These are phyloP conservation scores for Sarcophaga bullata DNA, from an alignment of 1,140 invertebrate species.

Conservation along the genomic window DNA sequence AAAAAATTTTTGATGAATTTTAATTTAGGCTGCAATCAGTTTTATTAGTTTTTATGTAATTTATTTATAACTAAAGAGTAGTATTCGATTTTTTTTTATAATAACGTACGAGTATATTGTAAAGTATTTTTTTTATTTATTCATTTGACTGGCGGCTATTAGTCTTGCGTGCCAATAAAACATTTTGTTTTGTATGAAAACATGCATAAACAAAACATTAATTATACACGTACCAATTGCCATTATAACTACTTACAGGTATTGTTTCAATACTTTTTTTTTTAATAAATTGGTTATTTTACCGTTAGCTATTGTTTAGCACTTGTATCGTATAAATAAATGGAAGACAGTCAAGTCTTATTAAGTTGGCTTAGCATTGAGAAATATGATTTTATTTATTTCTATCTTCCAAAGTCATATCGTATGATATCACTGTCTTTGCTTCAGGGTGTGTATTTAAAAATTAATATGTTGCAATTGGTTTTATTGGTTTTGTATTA, in stretches of 20 bases:
- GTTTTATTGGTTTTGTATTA: not conserved
- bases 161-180: conserved; percentile 13
- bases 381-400: too few species aligned
- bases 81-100: not conserved
- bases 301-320: conserved; percentile 6
- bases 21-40: not conserved
- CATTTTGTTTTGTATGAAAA: not conserved
- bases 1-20: not conserved
- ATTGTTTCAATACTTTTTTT: not conserved
- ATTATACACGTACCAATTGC: not conserved
- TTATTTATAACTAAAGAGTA: not conserved
- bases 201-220: not conserved
- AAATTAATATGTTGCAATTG: not conserved
- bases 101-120: not conserved
- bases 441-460: not conserved
- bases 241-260: not conserved
- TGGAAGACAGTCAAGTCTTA: not conserved
- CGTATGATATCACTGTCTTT: too few species aligned
- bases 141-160: not conserved
- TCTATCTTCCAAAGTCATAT: too few species aligned
- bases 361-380: not conserved
- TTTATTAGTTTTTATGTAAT: not conserved
- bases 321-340: not conserved
- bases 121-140: not conserved
- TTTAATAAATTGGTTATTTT: conserved; percentile 1